Evolutionary conservation across 2,888 invertebrate genomes (phyloP), one percentile per base, ranked within the genome.

Genomic region (Prosopocoilus inquinatus): DNA sequence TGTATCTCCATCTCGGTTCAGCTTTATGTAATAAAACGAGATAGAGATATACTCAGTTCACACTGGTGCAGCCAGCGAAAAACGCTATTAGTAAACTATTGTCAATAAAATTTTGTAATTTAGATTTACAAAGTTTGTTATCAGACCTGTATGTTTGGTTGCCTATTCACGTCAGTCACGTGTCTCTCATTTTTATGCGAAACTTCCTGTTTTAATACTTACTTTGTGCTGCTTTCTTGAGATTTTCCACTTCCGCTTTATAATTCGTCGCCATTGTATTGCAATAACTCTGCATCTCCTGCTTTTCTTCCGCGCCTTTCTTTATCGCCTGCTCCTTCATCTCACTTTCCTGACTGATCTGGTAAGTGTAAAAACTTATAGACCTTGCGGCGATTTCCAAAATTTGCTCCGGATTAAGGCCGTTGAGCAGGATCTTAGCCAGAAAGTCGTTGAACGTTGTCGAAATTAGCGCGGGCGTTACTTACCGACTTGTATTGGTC

Each of bases 361-460:
- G 64, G 52, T 61, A 63, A 9, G 55, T 57, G 46, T 55, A 64
- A 38, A 63, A 64, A 56, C 57, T 60, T 41, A 82, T 81, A 9
- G 82, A 81, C 58, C 81, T 73, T 79, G 80, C 81, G 49, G 81
- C 80, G 53, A 82, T 78, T 61, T 82, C 82, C 80, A 81, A 80
- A 48, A 81, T 79, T 51, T 76, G 76, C 55, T 82, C 81, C 12
- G 82, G 82, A 62, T 78, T 78, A 75, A 81, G 77, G 49, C 82
- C 82, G 38, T 80, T 80, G 39, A 64, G 34, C n/a, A 63, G 46
- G 50, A 63, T 63, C 64, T 64, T 46, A 28, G 20, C 20, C 20
- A 28, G 20, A 28, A 28, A 28, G 3, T 28, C 20, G 20, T 28
- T 28, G 20, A 28, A 28, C 5, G 7, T 28, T 28, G 20, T 7